Evolutionary conservation across 2,888 invertebrate genomes (phyloP), one percentile per base, ranked within the genome.

Genomic region (Argyresthia goedartella): DNA sequence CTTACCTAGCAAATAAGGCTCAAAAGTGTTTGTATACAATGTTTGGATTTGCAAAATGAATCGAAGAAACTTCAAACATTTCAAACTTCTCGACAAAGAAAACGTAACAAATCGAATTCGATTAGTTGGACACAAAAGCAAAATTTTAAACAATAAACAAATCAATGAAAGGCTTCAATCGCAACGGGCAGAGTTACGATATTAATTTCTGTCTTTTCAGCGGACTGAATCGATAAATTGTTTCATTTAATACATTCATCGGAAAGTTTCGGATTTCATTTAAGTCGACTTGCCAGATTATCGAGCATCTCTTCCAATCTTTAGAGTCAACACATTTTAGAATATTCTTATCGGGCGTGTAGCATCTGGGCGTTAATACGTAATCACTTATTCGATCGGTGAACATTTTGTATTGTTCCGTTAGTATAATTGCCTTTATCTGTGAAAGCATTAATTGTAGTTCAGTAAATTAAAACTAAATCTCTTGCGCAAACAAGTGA

Each of bases 211-310:
- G 61, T 59, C 62, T 60, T 61, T 66, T 64, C 62, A 62, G 65
- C 57, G 59, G 55, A 62, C 67, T 61, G 63, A 60, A 69, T 70
- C 64, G 65, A 71, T 71, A 62, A 55, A 61, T 63, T 61, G 63
- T 64, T 64, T 60, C 58, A 60, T 60, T 56, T 53, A 58, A 59
- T 59, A 59, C 59, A 54, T 56, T 53, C 50, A 10, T 42, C 42
- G 50, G 9, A 33, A 36, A 10, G 25, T 25, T 50, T 25, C 25
- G 16, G 42, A 16, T 10, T 33, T 50, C 41, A 15, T 50, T 50
- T 41, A 50, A 42, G 8, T 41, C n/a, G 25, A 25, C 4, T 15
- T 44, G 8, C 14, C 14, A 14, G 44, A 44, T 44, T 14, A 14
- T 14, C 9, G 15, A 15, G 7, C n/a, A 41, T 41, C 41, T 11